Evolutionary conservation across 1,140 invertebrate species (phyloP).

Genomic region (Zophobas morio): DNA sequence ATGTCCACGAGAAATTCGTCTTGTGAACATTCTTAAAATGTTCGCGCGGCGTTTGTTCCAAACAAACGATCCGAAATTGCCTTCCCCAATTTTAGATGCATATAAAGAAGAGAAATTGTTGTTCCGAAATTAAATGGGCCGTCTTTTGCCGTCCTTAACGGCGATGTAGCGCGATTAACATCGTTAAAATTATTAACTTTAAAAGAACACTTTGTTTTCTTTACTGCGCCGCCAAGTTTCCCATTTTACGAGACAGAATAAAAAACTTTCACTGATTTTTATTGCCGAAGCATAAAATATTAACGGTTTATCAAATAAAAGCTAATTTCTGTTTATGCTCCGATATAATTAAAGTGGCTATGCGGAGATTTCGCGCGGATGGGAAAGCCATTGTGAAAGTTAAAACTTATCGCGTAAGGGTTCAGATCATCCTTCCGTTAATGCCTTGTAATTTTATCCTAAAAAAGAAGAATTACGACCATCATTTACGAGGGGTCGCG

Average conservation of each 20-base stretch:
- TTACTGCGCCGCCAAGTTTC: conserved; percentile 2
- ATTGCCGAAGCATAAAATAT: conserved; percentile 27
- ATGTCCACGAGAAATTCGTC: no score
- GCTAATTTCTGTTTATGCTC: conserved; percentile 30
- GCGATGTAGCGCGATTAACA: conserved; percentile 1
- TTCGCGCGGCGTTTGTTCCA: no score
- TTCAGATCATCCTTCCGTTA: neutral
- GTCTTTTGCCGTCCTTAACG: neutral
- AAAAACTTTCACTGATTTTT: conserved; percentile 24
- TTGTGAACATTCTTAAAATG: no score
- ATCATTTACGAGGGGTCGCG: conserved; percentile 14
- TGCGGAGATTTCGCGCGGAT: neutral
- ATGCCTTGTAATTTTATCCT: conserved; percentile 9
- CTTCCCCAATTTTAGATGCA: no score
- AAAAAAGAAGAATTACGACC: conserved; percentile 10
- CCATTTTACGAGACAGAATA: conserved; percentile 19
- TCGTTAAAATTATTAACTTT: conserved; percentile 18
- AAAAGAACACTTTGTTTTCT: conserved; percentile 26
- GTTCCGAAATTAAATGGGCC: conserved; percentile 4
- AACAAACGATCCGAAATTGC: no score
- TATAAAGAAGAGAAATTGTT: neutral
- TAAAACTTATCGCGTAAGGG: conserved; percentile 24
- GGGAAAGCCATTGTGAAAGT: neutral
- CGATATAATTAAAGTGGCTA: conserved; percentile 12
- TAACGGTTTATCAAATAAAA: conserved; percentile 29